Base-by-base conservation (phyloP, 2,888 invertebrate genomes). In the Eristalinus aeneus region DNA sequence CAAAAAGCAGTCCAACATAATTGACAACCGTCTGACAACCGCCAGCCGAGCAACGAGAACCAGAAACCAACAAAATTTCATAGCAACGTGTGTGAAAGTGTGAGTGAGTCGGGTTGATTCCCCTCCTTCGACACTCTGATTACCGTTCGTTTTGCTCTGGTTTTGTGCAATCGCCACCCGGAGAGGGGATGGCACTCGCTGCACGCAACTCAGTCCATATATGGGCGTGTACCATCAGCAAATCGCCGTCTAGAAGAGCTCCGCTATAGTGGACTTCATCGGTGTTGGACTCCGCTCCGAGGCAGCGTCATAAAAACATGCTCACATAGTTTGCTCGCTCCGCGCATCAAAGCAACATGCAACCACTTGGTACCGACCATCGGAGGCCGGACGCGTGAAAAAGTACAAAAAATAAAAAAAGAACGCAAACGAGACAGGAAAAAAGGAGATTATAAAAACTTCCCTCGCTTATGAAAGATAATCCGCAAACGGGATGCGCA, bases 271-370 rank as follows among this genome's bases (percentile, higher is more conserved):
- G 46, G 16, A 6, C 34, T 78, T 6, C 23, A 22, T 12, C 39
- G 58, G 61, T 39, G 69, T 31, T 58, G 36, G 77, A 54, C 34
- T 74, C 60, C 74, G 82, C 86, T 82, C 77, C 65, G 56, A 77
- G 60, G 61, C 16, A 46, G 61, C 71, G 82, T 74, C 86, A 86
- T 86, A 77, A 86, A 82, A 86, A 86, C 73, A 82, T 32, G 76
- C 32, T 86, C 82, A 73, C 82, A 82, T 86, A 86, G 86, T 86
- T 82, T 74, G 86, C 74, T 86, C 71, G 86, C 82, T 86, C 39
- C 86, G 86, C 86, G 86, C 86, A 86, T 77, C 81, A 86, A 86
- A 86, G 86, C 82, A 86, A 82, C 86, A 82, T 86, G 86, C 82
- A 78, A 46, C 67, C 61, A 82, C 22, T 82, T 77, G 77, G 73